phyloP scores from a whole-genome alignment of 2,888 invertebrate species.

The Dasysyrphus tricinctus region DNA sequence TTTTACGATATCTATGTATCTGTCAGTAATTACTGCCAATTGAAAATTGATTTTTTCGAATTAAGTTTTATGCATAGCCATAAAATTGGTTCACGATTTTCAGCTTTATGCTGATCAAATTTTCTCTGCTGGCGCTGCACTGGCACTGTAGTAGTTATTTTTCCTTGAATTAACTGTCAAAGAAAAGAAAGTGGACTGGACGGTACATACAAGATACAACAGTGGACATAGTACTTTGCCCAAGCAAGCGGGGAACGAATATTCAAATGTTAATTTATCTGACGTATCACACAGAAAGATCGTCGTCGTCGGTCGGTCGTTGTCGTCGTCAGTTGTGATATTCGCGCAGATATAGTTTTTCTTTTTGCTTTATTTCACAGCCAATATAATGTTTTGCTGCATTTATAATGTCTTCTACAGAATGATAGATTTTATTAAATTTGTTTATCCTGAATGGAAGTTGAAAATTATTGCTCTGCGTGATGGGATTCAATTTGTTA shows the following conservation, averaged over 20 bases:
- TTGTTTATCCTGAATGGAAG: conserved; percentile 43
- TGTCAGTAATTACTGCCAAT: conserved; percentile 71
- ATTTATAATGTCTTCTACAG: neutral
- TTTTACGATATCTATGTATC: conserved; percentile 11
- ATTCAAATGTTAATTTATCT: conserved; percentile 69
- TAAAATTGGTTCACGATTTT: conserved; percentile 71
- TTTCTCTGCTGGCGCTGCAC: conserved; percentile 39
- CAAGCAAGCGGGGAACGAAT: conserved; percentile 3
- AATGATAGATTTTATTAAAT: conserved; percentile 49
- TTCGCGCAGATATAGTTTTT: conserved; percentile 9
- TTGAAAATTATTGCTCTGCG: conserved; percentile 47
- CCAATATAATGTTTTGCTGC: neutral
- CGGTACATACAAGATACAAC: neutral
- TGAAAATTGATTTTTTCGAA: conserved; percentile 72
- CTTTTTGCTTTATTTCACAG: neutral
- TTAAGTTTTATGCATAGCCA: conserved; percentile 69
- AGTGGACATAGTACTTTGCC: conserved; percentile 37
- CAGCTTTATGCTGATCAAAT: conserved; percentile 38
- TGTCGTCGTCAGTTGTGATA: conserved; percentile 37
- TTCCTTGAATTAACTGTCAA: conserved; percentile 36
- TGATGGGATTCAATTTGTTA: conserved; percentile 63
- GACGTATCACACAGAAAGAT: conserved; percentile 50
- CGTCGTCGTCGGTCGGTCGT: too few relatives aligned
- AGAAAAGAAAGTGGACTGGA: conserved; percentile 66
- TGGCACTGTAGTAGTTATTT: neutral